Conservation (phyloP, 92 coral and sea anemone genomes). For the Porites evermanni region DNA sequence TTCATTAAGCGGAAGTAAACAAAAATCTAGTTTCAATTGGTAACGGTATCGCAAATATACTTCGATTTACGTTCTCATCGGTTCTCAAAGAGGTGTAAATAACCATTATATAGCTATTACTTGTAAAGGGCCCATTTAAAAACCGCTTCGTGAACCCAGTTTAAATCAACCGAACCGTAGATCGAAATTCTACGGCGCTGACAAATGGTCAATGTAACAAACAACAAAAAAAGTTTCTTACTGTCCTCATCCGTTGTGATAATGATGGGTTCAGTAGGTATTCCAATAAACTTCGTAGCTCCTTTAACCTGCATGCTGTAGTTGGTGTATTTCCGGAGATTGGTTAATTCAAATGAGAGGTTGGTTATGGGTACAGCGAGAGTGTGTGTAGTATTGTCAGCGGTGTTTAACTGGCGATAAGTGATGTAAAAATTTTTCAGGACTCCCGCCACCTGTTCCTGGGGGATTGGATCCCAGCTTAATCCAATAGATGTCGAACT, state of each 20-base stretch:
- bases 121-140: too few species aligned
- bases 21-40: too few species aligned
- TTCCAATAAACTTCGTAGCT: constrained; percentile 60
- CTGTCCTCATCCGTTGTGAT: constrained; percentile 67
- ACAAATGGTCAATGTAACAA: neutral
- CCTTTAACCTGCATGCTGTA: constrained; percentile 55
- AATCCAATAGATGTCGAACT: constrained; percentile 76
- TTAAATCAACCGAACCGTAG: too few species aligned
- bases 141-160: too few species aligned
- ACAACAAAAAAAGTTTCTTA: constrained; percentile 22
- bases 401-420: constrained; percentile 49
- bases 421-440: constrained; percentile 58
- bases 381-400: constrained; percentile 37
- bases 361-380: constrained; percentile 19
- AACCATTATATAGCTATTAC: too few species aligned
- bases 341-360: constrained; percentile 43
- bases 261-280: constrained; percentile 19
- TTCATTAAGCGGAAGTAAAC: too few species aligned
- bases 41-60: too few species aligned
- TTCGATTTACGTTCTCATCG: too few species aligned
- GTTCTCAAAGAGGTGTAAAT: too few species aligned
- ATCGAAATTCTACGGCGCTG: too few species aligned
- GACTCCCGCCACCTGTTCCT: constrained; percentile 70
- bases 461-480: constrained; percentile 67
- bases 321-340: constrained; percentile 52